phyloP scores from a whole-genome alignment of 2,888 invertebrate genomes.

The Anaspis maculata region DNA sequence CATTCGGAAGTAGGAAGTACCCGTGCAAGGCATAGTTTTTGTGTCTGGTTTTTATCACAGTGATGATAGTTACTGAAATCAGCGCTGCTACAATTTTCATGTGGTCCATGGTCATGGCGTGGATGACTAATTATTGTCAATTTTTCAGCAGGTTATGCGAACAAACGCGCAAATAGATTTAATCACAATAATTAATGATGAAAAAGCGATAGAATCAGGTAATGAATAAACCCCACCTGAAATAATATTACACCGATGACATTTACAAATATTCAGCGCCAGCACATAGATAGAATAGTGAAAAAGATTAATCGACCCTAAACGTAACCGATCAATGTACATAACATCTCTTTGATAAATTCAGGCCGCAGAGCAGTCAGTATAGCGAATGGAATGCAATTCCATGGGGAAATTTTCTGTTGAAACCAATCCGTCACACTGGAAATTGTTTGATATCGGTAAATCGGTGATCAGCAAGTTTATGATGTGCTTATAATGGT shows the following conservation, averaged over 20 bases:
- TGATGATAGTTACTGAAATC: too few relatives aligned
- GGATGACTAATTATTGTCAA: too few relatives aligned
- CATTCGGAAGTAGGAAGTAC: too few relatives aligned
- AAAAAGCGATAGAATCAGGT: conserved; percentile 23
- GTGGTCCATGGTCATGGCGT: too few relatives aligned
- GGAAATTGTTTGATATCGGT: conserved; percentile 33
- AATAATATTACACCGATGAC: conserved; percentile 25
- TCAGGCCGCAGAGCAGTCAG: conserved; percentile 25
- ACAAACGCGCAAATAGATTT: conserved; percentile 19
- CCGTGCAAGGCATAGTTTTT: too few relatives aligned
- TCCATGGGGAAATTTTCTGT: conserved; percentile 35
- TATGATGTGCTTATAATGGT: conserved; percentile 32
- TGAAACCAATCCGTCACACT: conserved; percentile 35
- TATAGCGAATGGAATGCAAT: conserved; percentile 35
- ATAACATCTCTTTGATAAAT: conserved; percentile 31
- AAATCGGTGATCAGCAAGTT: conserved; percentile 33
- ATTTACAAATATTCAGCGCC: conserved; percentile 26
- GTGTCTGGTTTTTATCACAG: too few relatives aligned
- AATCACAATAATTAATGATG: conserved; percentile 21
- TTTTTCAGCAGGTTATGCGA: conserved; percentile 15
- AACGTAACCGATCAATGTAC: conserved; percentile 27
- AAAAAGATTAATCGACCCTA: conserved; percentile 36
- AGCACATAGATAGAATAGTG: conserved; percentile 24
- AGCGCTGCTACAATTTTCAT: too few relatives aligned
- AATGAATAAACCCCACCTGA: conserved; percentile 24